A percentile compares a stretch with the other conserved stretches of the same genome.
These are phyloP conservation scores for Lochmaea capreae DNA, from an alignment of 2,888 invertebrate species.

Conservation along the genomic window DNA sequence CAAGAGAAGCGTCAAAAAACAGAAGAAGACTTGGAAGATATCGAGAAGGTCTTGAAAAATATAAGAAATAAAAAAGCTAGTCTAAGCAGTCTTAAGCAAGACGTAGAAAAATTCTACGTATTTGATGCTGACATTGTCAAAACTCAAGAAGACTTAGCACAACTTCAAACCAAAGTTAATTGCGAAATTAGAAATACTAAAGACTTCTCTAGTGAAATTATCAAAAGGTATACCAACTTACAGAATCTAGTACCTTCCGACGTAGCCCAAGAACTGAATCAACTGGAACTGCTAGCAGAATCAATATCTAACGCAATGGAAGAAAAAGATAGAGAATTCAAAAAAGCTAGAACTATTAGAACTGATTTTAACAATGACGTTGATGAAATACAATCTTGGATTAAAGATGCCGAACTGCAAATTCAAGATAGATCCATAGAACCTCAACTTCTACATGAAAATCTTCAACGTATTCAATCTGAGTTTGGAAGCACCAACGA, in stretches of 20 bases:
- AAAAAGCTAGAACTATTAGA: conserved; percentile 84
- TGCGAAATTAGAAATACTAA: conserved; percentile 71
- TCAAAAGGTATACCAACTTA: conserved; percentile 72
- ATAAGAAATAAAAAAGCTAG: conserved; percentile 77
- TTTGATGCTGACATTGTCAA: conserved; percentile 79
- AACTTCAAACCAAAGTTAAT: conserved; percentile 71
- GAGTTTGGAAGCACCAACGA: conserved; percentile 80
- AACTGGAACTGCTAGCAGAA: conserved; percentile 85
- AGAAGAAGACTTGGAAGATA: conserved; percentile 79
- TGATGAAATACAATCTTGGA: conserved; percentile 85
- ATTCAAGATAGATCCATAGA: conserved; percentile 80
- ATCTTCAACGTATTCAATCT: conserved; percentile 80
- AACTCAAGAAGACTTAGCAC: conserved; percentile 72
- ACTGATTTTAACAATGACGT: conserved; percentile 84
- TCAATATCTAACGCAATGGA: conserved; percentile 84
- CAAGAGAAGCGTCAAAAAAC: conserved; percentile 81
- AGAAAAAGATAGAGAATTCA: conserved; percentile 87
- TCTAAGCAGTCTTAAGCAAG: conserved; percentile 75
- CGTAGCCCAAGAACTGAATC: conserved; percentile 82
- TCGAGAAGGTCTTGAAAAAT: conserved; percentile 78
- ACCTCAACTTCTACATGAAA: conserved; percentile 81
- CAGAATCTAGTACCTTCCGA: conserved; percentile 79
- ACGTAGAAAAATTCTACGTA: conserved; percentile 79
- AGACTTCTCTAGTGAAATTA: conserved; percentile 71
- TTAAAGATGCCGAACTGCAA: conserved; percentile 84